Conservation (phyloP, 2,797 vertebrate genomes). For the Cossypha niveicapilla region DNA sequence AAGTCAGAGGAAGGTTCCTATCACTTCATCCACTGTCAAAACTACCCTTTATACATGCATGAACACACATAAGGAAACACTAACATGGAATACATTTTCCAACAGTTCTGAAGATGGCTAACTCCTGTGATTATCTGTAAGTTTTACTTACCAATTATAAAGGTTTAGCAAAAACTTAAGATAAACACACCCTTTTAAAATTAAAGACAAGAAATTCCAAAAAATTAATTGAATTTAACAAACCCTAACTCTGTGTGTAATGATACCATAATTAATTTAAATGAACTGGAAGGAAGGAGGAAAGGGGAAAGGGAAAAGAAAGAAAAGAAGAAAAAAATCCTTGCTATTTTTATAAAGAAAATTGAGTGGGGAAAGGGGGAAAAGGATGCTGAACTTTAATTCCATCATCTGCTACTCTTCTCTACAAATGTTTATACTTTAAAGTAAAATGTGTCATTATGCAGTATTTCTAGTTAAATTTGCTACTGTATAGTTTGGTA, state of each 20-base stretch:
- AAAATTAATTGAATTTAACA: background rate
- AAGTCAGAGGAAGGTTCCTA: background rate
- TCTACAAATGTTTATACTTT: background rate
- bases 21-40: background rate
- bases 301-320: background rate
- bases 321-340: background rate
- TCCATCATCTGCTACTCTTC: background rate
- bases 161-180: background rate
- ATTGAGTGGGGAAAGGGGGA: background rate
- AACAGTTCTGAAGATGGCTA: background rate
- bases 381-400: background rate
- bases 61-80: background rate
- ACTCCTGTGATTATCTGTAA: background rate
- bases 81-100: background rate
- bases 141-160: background rate
- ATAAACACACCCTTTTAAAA: background rate
- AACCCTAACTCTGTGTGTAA: background rate
- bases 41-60: background rate
- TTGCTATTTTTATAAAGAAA: background rate
- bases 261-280: background rate
- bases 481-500: background rate
- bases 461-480: background rate
- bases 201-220: fast-evolving
- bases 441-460: background rate
- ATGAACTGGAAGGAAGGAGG: background rate